phyloP scores from a whole-genome alignment of 1,140 invertebrate genomes.

The Drosophila elegans region DNA sequence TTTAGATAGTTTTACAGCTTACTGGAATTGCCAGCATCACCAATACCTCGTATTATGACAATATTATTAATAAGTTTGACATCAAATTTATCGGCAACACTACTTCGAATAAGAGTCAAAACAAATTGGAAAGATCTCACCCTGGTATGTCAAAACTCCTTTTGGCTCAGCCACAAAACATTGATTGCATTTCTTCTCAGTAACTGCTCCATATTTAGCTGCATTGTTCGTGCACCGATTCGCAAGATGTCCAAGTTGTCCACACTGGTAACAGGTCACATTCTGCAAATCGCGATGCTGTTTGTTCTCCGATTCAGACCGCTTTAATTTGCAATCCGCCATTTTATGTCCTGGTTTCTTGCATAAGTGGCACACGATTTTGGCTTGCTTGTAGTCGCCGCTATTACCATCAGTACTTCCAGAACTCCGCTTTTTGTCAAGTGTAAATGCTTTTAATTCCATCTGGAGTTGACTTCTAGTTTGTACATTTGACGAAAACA shows the following conservation, averaged over 20 bases:
- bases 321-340: background rate
- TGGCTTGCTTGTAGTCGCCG: background rate
- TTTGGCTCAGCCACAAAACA: background rate
- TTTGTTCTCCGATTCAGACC: conserved; percentile 13
- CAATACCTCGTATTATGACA: no score
- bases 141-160: background rate
- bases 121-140: conserved; percentile 1
- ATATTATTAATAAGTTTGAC: no score
- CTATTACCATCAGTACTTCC: conserved; percentile 2
- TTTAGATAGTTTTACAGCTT: no score
- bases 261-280: conserved; percentile 19
- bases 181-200: conserved; percentile 11
- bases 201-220: conserved; percentile 4
- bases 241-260: conserved; percentile 24
- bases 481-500: no score
- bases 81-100: conserved; percentile 12
- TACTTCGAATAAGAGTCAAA: conserved; percentile 11
- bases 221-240: conserved; percentile 16
- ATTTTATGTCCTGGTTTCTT: conserved; percentile 5
- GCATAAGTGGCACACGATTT: background rate
- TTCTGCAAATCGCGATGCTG: conserved; percentile 17
- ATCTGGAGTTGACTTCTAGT: no score
- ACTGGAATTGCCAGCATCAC: no score
- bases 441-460: background rate
- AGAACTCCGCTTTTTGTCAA: conserved; percentile 3